Percentiles rank a stretch among this genome's conserved stretches.
Conservation (phyloP, 2,888 invertebrate genomes). For the Pemphredon lugubris region DNA sequence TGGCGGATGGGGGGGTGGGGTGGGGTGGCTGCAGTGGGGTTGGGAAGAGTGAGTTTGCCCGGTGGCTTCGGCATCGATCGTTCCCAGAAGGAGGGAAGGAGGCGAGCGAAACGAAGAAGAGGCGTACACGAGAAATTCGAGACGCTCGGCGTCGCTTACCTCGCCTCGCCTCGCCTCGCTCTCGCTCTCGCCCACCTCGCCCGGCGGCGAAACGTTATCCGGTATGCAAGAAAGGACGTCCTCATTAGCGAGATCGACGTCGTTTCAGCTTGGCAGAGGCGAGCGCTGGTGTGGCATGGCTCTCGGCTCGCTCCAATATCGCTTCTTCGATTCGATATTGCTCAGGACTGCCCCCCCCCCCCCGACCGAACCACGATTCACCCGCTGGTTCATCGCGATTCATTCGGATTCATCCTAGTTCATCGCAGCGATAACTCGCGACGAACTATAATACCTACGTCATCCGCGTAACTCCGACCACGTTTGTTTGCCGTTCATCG, state of each 20-base stretch:
- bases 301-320: no score
- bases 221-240: slow-evolving; percentile 73
- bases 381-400: no score
- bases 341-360: no score
- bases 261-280: slow-evolving; percentile 39
- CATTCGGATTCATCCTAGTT: no score
- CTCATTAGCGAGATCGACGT: slow-evolving; percentile 70
- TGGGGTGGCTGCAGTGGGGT: slow-evolving; percentile 26
- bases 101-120: slow-evolving; percentile 48
- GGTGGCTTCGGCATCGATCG: slow-evolving; percentile 62
- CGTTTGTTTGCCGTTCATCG: no score
- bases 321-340: no score
- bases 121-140: slow-evolving; percentile 66
- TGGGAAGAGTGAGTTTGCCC: slow-evolving; percentile 42
- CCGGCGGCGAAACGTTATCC: slow-evolving; percentile 73
- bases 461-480: no score
- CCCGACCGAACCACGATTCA: no score
- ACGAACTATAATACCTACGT: no score
- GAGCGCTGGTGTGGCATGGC: slow-evolving; percentile 13
- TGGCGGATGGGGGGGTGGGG: neutral
- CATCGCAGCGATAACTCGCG: no score
- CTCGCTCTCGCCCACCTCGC: no score
- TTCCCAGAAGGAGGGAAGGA: slow-evolving; percentile 39
- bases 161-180: no score
- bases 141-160: slow-evolving; percentile 68